Conservation (phyloP, 2,888 invertebrate species). For the Melangyna quadrimaculata region DNA sequence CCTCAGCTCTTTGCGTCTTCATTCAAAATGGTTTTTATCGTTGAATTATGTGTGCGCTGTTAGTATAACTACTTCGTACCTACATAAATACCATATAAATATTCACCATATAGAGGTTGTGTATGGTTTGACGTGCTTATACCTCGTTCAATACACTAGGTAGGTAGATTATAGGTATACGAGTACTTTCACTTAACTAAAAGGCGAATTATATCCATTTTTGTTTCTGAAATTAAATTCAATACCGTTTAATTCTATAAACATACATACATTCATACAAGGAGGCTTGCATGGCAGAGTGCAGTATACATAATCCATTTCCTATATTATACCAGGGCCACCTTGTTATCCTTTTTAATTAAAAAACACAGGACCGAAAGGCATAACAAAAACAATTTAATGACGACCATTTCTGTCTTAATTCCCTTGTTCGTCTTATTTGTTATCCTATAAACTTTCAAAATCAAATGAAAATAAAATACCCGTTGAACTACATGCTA, state of each 20-base stretch:
- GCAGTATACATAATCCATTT: constrained; percentile 24
- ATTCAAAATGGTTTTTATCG: constrained; percentile 58
- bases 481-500: not conserved
- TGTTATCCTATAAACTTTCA: constrained; percentile 50
- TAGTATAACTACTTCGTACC: constrained; percentile 8
- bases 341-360: constrained; percentile 66
- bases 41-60: constrained; percentile 13
- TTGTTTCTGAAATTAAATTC: constrained; percentile 51
- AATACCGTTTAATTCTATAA: constrained; percentile 32
- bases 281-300: constrained; percentile 58
- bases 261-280: not conserved
- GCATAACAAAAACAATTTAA: constrained; percentile 49
- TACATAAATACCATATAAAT: not conserved
- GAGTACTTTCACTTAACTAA: not conserved
- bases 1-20: constrained; percentile 38
- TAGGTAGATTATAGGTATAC: not conserved
- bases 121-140: constrained; percentile 14
- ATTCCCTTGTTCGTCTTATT: constrained; percentile 55
- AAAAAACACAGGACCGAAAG: constrained; percentile 42
- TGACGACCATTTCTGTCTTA: constrained; percentile 54
- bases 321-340: not conserved
- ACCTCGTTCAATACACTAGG: not conserved
- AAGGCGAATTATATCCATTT: not conserved
- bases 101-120: too few species aligned
- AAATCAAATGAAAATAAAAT: constrained; percentile 66